Evolutionary conservation across 1,140 invertebrate genomes (phyloP).

Genomic region (Sinella curviseta): DNA sequence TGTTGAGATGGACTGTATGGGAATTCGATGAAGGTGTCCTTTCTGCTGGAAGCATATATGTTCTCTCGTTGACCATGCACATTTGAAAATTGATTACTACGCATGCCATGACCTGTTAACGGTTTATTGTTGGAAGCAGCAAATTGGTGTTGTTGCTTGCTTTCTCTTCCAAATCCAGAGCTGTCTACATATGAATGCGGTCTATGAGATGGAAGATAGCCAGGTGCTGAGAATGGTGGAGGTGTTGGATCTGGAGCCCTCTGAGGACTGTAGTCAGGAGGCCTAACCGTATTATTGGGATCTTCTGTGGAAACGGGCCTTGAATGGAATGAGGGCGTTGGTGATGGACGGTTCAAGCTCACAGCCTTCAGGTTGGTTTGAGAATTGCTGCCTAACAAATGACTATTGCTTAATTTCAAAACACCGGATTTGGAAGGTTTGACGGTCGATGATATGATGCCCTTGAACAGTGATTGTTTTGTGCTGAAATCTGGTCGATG

Average conservation of each 20-base stretch:
- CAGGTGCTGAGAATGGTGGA: background rate
- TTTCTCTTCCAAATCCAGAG: background rate
- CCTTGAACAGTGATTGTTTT: conserved; percentile 2
- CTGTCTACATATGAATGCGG: background rate
- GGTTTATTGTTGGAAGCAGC: background rate
- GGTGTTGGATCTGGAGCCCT: conserved; percentile 18
- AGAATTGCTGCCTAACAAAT: background rate
- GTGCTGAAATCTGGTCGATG: background rate
- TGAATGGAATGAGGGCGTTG: background rate
- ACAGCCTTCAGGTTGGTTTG: background rate
- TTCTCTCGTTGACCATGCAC: conserved; percentile 36
- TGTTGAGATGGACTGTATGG: conserved; percentile 41
- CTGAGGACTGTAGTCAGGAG: background rate
- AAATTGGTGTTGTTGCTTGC: background rate
- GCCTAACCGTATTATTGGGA: background rate
- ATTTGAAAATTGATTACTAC: conserved; percentile 37
- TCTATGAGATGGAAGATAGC: background rate
- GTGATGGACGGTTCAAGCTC: background rate
- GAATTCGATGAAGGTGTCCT: conserved; percentile 28
- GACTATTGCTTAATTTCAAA: background rate
- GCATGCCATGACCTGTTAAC: conserved; percentile 10
- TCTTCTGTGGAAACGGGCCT: background rate
- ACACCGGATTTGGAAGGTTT: background rate
- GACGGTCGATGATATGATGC: background rate
- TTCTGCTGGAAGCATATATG: conserved; percentile 28